phyloP scores from a whole-genome alignment of 2,888 invertebrate genomes.

The Phaedon cochleariae region DNA sequence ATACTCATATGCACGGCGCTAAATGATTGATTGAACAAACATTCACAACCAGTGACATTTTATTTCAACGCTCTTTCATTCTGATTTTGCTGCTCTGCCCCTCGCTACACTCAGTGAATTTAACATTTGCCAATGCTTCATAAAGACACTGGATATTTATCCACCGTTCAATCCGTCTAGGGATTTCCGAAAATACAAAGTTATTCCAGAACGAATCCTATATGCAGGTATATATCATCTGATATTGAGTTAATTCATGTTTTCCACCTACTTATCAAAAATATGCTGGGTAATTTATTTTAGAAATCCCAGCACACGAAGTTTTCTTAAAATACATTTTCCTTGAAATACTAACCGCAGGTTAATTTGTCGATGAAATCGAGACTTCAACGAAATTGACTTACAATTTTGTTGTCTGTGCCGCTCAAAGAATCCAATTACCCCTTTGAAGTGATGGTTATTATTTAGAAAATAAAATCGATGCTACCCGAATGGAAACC shows the following conservation, averaged over 20 bases:
- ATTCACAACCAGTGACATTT: no score
- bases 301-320: background rate
- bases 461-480: slow-evolving; percentile 17
- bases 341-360: background rate
- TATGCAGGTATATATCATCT: background rate
- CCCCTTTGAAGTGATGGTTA: slow-evolving; percentile 15
- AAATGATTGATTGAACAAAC: no score
- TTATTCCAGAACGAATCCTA: slow-evolving; percentile 8
- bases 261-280: slow-evolving; percentile 8
- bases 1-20: no score
- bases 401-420: background rate
- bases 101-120: slow-evolving; percentile 10
- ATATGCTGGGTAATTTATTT: slow-evolving; percentile 10
- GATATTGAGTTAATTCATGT: slow-evolving; percentile 7
- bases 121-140: slow-evolving; percentile 15
- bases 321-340: background rate
- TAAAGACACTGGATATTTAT: slow-evolving; percentile 16
- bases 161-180: slow-evolving; percentile 7
- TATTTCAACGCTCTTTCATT: no score
- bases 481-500: slow-evolving; percentile 3
- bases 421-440: slow-evolving; percentile 1
- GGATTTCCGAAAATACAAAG: slow-evolving; percentile 17
- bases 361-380: no score
- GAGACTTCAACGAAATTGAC: background rate
- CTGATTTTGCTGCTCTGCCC: no score